phyloP scores from a whole-genome alignment of 2,797 vertebrate species.

The Arremon brunneinucha region DNA sequence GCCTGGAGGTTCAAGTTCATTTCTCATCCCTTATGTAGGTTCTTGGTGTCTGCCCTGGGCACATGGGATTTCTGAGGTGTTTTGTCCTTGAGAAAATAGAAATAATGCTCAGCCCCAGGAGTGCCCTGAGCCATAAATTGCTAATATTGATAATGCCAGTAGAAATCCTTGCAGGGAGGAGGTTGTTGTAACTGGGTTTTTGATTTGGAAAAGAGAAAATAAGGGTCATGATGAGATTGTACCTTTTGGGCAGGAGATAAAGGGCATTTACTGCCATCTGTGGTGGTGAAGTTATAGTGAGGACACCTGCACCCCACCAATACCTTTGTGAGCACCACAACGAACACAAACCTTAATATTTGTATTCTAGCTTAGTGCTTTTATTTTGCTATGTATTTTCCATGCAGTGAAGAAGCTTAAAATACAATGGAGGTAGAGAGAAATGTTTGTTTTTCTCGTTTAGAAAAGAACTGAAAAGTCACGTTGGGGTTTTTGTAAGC shows the following conservation, averaged over 20 bases:
- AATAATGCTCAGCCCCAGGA: rapidly evolving
- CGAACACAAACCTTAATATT: not conserved
- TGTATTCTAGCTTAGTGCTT: not conserved
- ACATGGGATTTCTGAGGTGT: not conserved
- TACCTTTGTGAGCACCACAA: not conserved
- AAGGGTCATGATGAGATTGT: not conserved
- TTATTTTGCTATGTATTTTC: not conserved
- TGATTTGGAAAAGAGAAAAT: not conserved
- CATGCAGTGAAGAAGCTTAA: not conserved
- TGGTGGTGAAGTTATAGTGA: not conserved
- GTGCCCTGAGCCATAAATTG: not conserved
- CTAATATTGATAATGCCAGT: not conserved
- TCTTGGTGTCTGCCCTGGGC: not conserved
- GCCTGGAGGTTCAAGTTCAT: not conserved
- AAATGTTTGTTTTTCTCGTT: not conserved
- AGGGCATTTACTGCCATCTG: not conserved
- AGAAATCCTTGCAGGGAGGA: not conserved
- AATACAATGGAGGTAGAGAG: rapidly evolving
- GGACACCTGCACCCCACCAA: not conserved
- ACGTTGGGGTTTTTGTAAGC: not conserved
- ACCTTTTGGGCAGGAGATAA: not conserved
- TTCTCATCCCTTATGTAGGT: not conserved
- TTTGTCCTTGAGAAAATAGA: not conserved
- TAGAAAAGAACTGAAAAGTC: not conserved
- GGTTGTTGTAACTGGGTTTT: not conserved